These are phyloP conservation scores for Bufo gargarizans DNA, from an alignment of 2,113 vertebrate genomes.

Conservation along the genomic window DNA sequence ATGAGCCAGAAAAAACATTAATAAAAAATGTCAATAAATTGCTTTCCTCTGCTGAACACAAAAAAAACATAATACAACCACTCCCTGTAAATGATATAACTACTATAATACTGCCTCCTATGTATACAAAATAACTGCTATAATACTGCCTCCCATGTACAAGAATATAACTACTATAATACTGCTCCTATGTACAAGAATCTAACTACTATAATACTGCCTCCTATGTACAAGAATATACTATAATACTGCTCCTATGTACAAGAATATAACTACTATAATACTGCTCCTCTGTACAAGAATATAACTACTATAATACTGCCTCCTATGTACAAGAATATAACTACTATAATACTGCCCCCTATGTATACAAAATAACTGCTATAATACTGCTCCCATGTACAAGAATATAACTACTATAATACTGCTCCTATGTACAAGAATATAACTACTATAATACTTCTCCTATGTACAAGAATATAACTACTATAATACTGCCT, in stretches of 20 bases:
- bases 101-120: too few species aligned
- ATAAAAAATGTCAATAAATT: too few species aligned
- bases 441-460: too few species aligned
- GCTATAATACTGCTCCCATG: not conserved
- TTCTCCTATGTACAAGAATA: too few species aligned
- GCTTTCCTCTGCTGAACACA: not conserved
- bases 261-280: constrained; percentile 6
- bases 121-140: too few species aligned
- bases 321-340: not conserved
- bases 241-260: constrained; percentile 5
- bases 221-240: constrained; percentile 13
- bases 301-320: constrained; percentile 18
- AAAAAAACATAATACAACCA: not conserved
- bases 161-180: constrained; percentile 1
- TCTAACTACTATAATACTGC: constrained; percentile 1
- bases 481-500: too few species aligned
- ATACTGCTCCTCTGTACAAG: not conserved
- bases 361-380: constrained; percentile 1
- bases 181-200: not conserved
- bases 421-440: too few species aligned
- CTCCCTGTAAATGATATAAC: too few species aligned
- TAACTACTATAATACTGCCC: constrained; percentile 1
- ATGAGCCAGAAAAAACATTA: too few species aligned
- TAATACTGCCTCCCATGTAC: not conserved
- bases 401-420: not conserved